A percentile compares a stretch with the other conserved stretches of the same genome.
Evolutionary conservation across 1,140 invertebrate species (phyloP).

Genomic region (Pseudomyrmex flavicornis): DNA sequence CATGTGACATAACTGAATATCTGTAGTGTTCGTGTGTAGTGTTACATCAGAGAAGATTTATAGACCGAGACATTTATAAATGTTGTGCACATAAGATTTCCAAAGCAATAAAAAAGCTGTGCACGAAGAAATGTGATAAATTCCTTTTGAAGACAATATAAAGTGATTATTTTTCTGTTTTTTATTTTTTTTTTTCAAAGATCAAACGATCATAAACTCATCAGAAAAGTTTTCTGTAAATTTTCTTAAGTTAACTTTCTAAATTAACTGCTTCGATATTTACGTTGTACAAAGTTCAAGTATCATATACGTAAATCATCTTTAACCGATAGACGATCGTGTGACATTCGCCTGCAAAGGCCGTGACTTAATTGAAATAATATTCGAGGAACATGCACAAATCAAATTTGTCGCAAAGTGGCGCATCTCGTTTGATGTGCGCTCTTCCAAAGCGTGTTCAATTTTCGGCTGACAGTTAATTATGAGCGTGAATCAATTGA

Average conservation of each 20-base stretch:
- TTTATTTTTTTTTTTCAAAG: not conserved
- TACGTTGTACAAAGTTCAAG: not conserved
- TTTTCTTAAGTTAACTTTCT: too few relatives aligned
- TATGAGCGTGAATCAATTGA: not conserved
- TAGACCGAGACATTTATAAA: not conserved
- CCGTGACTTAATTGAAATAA: not conserved
- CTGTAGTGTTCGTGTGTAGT: not conserved
- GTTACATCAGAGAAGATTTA: not conserved
- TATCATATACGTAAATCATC: not conserved
- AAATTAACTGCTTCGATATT: too few relatives aligned
- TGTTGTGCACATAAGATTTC: too few relatives aligned
- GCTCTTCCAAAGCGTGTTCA: constrained; percentile 7
- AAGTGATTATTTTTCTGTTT: not conserved
- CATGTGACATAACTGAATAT: not conserved
- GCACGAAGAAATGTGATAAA: not conserved
- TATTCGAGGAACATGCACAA: constrained; percentile 15
- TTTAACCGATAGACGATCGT: not conserved
- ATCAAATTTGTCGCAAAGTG: constrained; percentile 24
- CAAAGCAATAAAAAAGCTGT: too few relatives aligned
- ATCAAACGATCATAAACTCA: constrained; percentile 6
- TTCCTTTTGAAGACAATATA: not conserved
- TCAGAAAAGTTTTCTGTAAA: too few relatives aligned
- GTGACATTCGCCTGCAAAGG: constrained; percentile 18
- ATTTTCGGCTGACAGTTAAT: constrained; percentile 14
- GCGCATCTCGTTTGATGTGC: not conserved